Conservation (phyloP, 2,113 vertebrate species). For the Oncorhynchus gorbuscha region DNA sequence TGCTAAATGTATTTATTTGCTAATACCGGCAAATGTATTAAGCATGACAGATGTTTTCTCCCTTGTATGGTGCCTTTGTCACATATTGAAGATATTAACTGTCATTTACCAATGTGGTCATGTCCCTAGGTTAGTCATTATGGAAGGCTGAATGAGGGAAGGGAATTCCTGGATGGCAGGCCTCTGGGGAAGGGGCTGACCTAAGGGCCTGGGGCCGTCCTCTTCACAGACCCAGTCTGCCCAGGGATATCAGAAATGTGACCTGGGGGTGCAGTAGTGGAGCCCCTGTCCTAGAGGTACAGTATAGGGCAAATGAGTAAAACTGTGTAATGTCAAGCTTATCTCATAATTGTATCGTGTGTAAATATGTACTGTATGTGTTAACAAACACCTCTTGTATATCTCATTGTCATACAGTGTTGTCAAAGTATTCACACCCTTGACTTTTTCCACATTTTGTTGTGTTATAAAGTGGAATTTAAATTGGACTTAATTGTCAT, state of each 20-base stretch:
- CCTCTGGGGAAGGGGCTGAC: not conserved
- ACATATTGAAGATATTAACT: conserved; percentile 8
- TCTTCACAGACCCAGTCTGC: not conserved
- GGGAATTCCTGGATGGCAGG: not conserved
- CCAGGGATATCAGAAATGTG: not conserved
- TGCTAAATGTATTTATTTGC: too few relatives aligned
- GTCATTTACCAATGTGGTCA: not conserved
- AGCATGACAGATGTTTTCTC: not conserved
- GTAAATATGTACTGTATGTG: too few relatives aligned
- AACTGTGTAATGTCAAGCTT: too few relatives aligned
- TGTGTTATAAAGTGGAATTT: too few relatives aligned
- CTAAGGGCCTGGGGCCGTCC: not conserved
- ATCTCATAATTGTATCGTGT: too few relatives aligned
- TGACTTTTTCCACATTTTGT: too few relatives aligned
- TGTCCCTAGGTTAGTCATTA: not conserved
- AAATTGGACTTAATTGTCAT: too few relatives aligned
- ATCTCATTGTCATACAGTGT: not conserved
- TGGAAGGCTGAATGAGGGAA: not conserved
- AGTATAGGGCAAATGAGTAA: not conserved
- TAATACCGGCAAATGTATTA: not conserved
- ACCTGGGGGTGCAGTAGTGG: not conserved
- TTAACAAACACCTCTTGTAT: too few relatives aligned
- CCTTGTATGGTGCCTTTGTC: not conserved
- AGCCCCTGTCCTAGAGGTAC: not conserved
- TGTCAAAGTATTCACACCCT: not conserved